Evolutionary conservation across 2,888 invertebrate species (phyloP), one percentile per base, ranked within the genome.

Genomic region (Bursaphelenchus okinawaensis): DNA sequence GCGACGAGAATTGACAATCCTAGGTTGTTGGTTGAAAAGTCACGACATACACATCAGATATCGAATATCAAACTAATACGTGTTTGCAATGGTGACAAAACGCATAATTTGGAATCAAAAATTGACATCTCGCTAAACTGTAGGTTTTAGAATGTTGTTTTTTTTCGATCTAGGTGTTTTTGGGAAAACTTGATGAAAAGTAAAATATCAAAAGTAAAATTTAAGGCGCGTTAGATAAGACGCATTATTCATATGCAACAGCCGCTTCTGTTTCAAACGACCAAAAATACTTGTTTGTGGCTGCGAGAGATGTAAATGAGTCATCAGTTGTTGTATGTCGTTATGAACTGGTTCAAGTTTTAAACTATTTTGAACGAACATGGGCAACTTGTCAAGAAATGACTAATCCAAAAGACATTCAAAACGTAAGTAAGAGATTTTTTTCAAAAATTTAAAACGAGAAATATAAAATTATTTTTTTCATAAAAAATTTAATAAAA

Each of bases 381-480:
- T 73, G 75, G 75, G 24, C 58, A 12, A 19, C 51, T 3, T 73
- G 73, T 52, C 73, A 73, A 54, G 56, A 31, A 23, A 62, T 56
- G n/a, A 24, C 27, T 20, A 29, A 67, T 56, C 22, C 40, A 19
- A 20, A 19, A 22, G 31, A 27, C 9, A 16, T 7, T 12, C n/a
- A 55, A 28, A 28, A 40, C 55, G 55, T 67, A 60, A 22, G 57
- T 19, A 40, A 40, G n/a, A n/a, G n/a, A n/a, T n/a, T n/a, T n/a
- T n/a, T n/a, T n/a, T n/a, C n/a, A n/a, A n/a, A n/a, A n/a, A n/a
- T n/a, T n/a, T n/a, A n/a, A 40, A 16, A 40, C 40, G n/a, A 40
- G 40, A 40, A 40, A 40, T 40, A n/a, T n/a, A n/a, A n/a, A n/a
- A n/a, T n/a, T n/a, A n/a, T n/a, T n/a, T n/a, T n/a, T n/a, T 40